A percentile compares a stretch with the other conserved stretches of the same genome.
Conservation (phyloP, 2,113 vertebrate species). For the Tachycineta bicolor region DNA sequence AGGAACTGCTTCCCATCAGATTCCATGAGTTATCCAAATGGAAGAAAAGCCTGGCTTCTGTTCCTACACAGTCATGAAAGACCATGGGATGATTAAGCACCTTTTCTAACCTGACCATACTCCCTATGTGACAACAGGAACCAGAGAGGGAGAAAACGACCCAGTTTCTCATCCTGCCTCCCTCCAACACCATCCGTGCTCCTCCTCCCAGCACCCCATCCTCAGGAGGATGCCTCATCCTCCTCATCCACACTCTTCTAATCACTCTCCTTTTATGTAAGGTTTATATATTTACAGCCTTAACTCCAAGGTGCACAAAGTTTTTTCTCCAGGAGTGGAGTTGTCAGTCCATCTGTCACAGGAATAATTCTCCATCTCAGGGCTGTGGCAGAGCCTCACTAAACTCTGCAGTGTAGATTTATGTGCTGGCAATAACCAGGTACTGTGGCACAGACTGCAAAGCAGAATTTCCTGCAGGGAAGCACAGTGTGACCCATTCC, state of each 20-base stretch:
- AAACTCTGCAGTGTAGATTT: slow-evolving; percentile 25
- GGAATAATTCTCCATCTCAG: background rate
- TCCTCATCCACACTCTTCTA: background rate
- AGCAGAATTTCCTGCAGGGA: slow-evolving; percentile 4
- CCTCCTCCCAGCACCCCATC: background rate
- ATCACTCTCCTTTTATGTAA: background rate
- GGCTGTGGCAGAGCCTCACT: background rate
- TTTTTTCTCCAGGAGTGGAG: slow-evolving; percentile 24
- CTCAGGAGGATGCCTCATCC: background rate
- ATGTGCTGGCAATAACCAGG: slow-evolving; percentile 13
- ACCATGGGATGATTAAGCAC: background rate
- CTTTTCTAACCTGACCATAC: background rate
- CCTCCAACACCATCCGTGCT: background rate
- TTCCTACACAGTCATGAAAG: background rate
- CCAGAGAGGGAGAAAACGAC: background rate
- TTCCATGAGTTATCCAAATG: background rate
- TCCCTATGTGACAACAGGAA: background rate
- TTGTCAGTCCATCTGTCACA: slow-evolving; percentile 53
- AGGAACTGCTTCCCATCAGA: background rate
- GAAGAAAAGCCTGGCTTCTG: background rate
- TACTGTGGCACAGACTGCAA: background rate
- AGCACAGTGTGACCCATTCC: background rate
- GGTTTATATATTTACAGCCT: slow-evolving; percentile 19
- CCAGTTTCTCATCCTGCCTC: background rate
- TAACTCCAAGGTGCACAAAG: background rate